phyloP scores from a whole-genome alignment of 2,797 vertebrate genomes.

The Rallus crepitans region DNA sequence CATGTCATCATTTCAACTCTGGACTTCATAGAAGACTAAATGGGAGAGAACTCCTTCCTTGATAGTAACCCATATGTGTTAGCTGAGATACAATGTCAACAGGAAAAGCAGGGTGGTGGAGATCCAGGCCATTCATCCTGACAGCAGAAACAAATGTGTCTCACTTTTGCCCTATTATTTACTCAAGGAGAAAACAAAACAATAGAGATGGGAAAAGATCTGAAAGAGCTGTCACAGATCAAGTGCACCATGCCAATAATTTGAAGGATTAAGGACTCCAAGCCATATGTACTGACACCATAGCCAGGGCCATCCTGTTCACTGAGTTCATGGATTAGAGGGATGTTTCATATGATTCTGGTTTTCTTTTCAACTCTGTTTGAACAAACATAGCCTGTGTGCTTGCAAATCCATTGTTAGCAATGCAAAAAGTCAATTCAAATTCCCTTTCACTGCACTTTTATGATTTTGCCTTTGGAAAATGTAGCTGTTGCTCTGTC shows the following conservation, averaged over 20 bases:
- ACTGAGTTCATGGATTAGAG: constrained; percentile 65
- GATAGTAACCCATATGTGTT: neutral
- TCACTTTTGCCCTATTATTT: constrained; percentile 28
- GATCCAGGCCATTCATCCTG: neutral
- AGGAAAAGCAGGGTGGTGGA: neutral
- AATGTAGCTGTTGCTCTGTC: constrained; percentile 53
- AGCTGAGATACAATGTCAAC: neutral
- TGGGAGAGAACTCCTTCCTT: neutral
- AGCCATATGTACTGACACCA: constrained; percentile 49
- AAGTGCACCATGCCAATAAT: constrained; percentile 68
- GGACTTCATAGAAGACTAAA: neutral
- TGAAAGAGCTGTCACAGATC: constrained; percentile 64
- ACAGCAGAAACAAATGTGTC: constrained; percentile 43
- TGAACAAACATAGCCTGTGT: constrained; percentile 60
- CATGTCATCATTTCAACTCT: neutral
- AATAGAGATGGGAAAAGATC: constrained; percentile 37
- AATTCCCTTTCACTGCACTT: constrained; percentile 45
- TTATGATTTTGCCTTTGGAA: constrained; percentile 56
- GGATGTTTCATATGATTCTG: constrained; percentile 66
- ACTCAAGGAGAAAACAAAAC: constrained; percentile 62
- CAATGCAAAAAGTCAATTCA: constrained; percentile 39
- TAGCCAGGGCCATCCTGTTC: constrained; percentile 46
- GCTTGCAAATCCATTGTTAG: constrained; percentile 61
- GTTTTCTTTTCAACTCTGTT: constrained; percentile 59
- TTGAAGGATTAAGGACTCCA: constrained; percentile 69